Evolutionary conservation across 2,797 vertebrate species (phyloP).

Genomic region (Streptopelia turtur): DNA sequence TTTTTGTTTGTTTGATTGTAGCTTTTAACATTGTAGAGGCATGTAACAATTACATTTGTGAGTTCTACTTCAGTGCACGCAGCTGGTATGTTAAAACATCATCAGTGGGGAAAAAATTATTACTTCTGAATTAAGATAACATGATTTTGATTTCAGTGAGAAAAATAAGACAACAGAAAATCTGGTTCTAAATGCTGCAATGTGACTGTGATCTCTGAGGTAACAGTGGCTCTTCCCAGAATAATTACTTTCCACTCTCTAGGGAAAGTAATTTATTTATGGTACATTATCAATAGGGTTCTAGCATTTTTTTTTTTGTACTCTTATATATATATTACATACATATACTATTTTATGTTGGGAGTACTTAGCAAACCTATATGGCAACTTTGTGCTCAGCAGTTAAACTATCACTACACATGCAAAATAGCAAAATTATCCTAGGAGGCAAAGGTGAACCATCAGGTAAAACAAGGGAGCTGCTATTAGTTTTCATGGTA

Average conservation of each 20-base stretch:
- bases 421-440: background rate
- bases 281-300: background rate
- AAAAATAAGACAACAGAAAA: background rate
- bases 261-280: background rate
- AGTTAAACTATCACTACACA: background rate
- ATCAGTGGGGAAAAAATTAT: background rate
- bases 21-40: background rate
- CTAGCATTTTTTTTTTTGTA: background rate
- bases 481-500: background rate
- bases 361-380: background rate
- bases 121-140: background rate
- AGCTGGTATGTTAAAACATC: background rate
- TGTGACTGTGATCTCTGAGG: background rate
- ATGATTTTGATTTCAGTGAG: background rate
- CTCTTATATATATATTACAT: too few species aligned
- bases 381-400: background rate
- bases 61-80: background rate
- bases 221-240: background rate
- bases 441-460: background rate
- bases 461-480: background rate
- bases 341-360: background rate
- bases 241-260: conserved; percentile 19
- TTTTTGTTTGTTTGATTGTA: background rate
- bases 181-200: background rate
- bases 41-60: background rate